Conservation (phyloP, 2,113 vertebrate species). For the Laterallus jamaicensis region DNA sequence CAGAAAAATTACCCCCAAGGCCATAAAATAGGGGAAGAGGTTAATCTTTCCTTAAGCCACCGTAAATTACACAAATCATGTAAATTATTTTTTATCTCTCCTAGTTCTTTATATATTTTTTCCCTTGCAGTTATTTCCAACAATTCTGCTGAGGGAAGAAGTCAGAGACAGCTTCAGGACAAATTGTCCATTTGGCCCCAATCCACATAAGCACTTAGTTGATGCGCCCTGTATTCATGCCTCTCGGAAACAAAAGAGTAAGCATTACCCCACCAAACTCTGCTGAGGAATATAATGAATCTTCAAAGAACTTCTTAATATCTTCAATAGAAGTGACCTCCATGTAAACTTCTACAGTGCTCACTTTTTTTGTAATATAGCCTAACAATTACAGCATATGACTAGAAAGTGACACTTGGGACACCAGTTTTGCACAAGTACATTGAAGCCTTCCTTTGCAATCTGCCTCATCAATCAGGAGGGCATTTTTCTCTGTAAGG, state of each 20-base stretch:
- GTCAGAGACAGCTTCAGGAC: background rate
- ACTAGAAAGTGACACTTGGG: background rate
- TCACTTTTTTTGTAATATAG: background rate
- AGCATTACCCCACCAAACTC: background rate
- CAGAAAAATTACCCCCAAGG: background rate
- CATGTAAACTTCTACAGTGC: background rate
- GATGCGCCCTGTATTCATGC: background rate
- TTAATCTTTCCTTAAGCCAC: background rate
- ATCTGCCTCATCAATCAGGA: background rate
- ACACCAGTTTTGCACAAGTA: background rate
- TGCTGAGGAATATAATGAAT: background rate
- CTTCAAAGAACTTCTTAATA: background rate
- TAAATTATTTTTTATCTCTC: background rate
- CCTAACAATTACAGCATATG: background rate
- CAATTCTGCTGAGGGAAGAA: background rate
- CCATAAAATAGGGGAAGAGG: background rate
- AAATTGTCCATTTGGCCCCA: slow-evolving; percentile 37
- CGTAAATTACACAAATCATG: background rate
- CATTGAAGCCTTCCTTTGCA: background rate
- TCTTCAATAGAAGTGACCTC: background rate
- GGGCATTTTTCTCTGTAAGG: background rate
- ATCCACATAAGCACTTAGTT: slow-evolving; percentile 15
- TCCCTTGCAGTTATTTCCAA: background rate
- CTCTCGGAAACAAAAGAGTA: background rate
- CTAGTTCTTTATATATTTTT: background rate